Conservation (phyloP, 2,888 invertebrate genomes). For the Temnothorax ravouxi region DNA sequence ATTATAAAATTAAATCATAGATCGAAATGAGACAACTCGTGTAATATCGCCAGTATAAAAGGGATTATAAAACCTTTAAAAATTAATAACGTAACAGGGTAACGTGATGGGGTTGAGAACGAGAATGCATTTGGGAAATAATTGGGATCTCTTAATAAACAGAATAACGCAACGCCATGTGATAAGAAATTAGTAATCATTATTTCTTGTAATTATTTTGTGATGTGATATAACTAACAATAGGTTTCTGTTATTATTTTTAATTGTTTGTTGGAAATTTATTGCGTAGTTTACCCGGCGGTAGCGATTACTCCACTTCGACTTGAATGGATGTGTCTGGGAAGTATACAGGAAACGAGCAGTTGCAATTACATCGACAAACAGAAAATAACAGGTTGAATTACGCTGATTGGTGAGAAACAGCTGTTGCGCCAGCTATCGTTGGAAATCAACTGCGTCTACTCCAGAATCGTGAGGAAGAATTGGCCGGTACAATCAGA, state of each 20-base stretch:
- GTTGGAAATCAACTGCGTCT: conserved; percentile 14
- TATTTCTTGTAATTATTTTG: not conserved
- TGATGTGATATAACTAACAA: not conserved
- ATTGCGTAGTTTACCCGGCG: not conserved
- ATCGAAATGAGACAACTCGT: not conserved
- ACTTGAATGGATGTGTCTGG: not conserved
- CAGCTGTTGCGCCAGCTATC: not conserved
- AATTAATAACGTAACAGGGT: not conserved
- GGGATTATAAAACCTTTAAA: not conserved
- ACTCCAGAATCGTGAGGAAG: not conserved
- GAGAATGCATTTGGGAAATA: not conserved
- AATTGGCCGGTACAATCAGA: conserved; percentile 19
- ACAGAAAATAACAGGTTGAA: not conserved
- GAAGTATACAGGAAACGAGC: not conserved
- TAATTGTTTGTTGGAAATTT: not conserved
- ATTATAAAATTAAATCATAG: not conserved
- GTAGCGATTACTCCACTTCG: not conserved
- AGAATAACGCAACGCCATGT: not conserved
- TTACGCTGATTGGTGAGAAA: not conserved
- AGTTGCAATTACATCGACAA: not conserved
- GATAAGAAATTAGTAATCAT: not conserved
- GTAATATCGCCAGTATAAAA: not conserved
- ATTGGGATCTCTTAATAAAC: not conserved
- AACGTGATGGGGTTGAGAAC: not conserved
- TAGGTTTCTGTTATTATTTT: not conserved